Evolutionary conservation across 2,113 vertebrate species (phyloP).

Genomic region (Zapornia atra): DNA sequence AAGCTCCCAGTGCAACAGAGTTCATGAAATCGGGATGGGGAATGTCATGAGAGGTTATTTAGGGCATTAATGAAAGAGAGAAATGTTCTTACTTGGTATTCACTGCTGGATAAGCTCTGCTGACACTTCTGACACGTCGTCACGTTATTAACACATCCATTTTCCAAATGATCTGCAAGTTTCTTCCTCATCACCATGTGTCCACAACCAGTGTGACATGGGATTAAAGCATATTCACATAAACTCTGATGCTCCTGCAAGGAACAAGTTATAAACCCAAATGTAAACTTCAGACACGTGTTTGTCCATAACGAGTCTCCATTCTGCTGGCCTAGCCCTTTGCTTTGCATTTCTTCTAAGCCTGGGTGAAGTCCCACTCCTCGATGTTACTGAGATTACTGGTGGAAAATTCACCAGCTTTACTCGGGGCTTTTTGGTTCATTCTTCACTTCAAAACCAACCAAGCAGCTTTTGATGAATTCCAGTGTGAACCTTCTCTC

Average conservation of each 20-base stretch:
- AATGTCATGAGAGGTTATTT: neutral
- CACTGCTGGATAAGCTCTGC: conserved; percentile 35
- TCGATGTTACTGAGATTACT: neutral
- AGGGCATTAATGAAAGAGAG: neutral
- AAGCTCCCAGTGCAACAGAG: neutral
- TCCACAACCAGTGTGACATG: conserved; percentile 78
- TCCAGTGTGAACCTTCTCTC: neutral
- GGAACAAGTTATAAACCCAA: neutral
- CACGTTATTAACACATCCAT: conserved; percentile 73
- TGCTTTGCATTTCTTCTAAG: neutral
- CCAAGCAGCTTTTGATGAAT: neutral
- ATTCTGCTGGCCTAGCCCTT: neutral
- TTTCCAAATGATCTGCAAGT: conserved; percentile 75
- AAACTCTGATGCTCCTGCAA: conserved; percentile 77
- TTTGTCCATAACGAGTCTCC: neutral
- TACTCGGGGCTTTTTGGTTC: neutral
- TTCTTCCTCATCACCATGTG: conserved; percentile 73
- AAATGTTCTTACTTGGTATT: conserved; percentile 59
- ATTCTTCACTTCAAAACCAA: neutral
- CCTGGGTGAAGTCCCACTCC: neutral
- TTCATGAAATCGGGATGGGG: neutral
- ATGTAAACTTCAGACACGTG: neutral
- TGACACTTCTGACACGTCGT: conserved; percentile 57
- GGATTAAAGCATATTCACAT: conserved; percentile 77
- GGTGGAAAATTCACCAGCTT: neutral